Evolutionary conservation across 2,113 vertebrate species (phyloP).

Genomic region (Aegithalos caudatus): DNA sequence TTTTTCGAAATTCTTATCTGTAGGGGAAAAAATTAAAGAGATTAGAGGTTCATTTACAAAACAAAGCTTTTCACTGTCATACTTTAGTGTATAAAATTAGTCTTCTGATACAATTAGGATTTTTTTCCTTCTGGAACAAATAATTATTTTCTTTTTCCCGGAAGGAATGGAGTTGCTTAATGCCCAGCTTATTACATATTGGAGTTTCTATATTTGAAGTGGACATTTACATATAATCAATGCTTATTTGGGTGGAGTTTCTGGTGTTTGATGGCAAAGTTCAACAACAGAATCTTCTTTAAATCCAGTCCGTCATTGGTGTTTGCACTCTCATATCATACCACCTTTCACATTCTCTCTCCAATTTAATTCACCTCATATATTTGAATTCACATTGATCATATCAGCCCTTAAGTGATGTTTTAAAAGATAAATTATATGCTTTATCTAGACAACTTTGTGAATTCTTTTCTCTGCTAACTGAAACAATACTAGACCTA

Average conservation of each 20-base stretch:
- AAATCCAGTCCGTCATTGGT: accelerated
- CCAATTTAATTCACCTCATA: background rate
- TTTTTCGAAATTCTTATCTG: background rate
- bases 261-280: background rate
- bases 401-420: background rate
- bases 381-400: background rate
- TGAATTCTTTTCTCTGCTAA: background rate
- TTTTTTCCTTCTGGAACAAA: background rate
- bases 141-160: background rate
- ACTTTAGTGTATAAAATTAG: background rate
- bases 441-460: background rate
- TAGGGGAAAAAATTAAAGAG: background rate
- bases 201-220: background rate
- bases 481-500: background rate
- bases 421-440: background rate
- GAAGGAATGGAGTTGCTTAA: background rate
- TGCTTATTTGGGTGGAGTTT: background rate
- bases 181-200: background rate
- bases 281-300: background rate
- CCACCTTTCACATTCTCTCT: background rate
- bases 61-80: background rate
- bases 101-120: background rate
- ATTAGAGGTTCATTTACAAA: background rate
- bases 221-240: background rate
- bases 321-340: background rate